phyloP scores from a whole-genome alignment of 2,797 vertebrate genomes.

The Anniella stebbinsi region DNA sequence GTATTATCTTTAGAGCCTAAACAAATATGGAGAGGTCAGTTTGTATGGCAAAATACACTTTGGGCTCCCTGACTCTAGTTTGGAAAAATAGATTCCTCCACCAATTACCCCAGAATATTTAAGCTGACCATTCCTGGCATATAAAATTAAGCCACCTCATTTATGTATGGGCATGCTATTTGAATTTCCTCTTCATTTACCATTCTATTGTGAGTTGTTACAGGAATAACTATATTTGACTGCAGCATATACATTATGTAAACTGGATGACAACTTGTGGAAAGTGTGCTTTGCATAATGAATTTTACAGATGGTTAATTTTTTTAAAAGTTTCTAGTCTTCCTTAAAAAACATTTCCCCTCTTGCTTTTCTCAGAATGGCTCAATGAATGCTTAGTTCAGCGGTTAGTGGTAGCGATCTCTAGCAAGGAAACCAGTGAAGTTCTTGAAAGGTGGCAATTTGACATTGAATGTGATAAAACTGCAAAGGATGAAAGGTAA shows the following conservation, averaged over 20 bases:
- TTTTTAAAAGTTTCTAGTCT: not conserved
- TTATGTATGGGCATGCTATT: not conserved
- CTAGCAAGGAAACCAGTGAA: slow-evolving; percentile 89
- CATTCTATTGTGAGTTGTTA: not conserved
- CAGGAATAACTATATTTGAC: not conserved
- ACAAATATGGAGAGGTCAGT: not conserved
- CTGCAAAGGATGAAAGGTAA: slow-evolving; percentile 88
- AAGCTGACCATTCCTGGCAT: not conserved
- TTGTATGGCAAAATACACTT: not conserved
- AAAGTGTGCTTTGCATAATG: not conserved
- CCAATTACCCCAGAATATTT: not conserved
- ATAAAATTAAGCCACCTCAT: not conserved
- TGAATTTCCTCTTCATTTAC: not conserved
- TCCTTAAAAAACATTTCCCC: not conserved
- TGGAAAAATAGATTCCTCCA: not conserved
- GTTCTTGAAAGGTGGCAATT: slow-evolving; percentile 98
- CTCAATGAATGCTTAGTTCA: slow-evolving; percentile 92
- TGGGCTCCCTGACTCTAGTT: not conserved
- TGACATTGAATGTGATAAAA: slow-evolving; percentile 95
- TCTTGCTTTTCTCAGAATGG: slow-evolving; percentile 86
- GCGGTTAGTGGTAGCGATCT: slow-evolving; percentile 94
- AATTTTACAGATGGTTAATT: not conserved
- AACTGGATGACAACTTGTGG: not conserved
- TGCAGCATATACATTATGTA: not conserved
- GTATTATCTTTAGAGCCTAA: not conserved